Conservation (phyloP, 2,113 vertebrate species). For the Aptenodytes forsteri region DNA sequence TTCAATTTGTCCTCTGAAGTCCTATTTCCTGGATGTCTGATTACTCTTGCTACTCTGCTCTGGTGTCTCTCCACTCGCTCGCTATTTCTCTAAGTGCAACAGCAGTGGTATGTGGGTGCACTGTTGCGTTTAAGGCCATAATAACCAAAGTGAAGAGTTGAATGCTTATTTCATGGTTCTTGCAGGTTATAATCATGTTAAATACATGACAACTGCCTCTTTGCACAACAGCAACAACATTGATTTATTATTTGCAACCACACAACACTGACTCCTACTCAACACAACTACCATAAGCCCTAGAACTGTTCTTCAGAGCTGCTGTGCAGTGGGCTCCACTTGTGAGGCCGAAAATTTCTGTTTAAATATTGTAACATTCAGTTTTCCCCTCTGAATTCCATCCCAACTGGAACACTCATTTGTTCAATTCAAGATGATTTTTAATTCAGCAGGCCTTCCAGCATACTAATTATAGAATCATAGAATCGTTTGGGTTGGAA, state of each 20-base stretch:
- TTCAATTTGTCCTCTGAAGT: neutral
- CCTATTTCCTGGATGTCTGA: neutral
- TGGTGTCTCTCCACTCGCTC: neutral
- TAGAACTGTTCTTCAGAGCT: neutral
- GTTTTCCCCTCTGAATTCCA: neutral
- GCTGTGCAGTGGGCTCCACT: neutral
- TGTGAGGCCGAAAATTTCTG: neutral
- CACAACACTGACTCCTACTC: neutral
- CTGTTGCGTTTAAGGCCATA: neutral
- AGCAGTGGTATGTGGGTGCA: neutral
- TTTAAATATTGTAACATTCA: neutral
- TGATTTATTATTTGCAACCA: neutral
- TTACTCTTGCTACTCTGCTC: neutral
- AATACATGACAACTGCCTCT: neutral
- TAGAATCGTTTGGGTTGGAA: no score
- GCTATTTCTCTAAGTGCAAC: neutral
- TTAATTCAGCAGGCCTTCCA: neutral
- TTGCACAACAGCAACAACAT: neutral
- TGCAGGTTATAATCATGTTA: neutral
- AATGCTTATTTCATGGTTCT: neutral
- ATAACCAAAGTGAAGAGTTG: neutral
- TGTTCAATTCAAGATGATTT: neutral
- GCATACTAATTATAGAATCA: neutral
- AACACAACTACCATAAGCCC: accelerated
- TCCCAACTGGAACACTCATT: neutral